Base-by-base conservation (phyloP, 2,797 vertebrate species). In the Urocyon cinereoargenteus region DNA sequence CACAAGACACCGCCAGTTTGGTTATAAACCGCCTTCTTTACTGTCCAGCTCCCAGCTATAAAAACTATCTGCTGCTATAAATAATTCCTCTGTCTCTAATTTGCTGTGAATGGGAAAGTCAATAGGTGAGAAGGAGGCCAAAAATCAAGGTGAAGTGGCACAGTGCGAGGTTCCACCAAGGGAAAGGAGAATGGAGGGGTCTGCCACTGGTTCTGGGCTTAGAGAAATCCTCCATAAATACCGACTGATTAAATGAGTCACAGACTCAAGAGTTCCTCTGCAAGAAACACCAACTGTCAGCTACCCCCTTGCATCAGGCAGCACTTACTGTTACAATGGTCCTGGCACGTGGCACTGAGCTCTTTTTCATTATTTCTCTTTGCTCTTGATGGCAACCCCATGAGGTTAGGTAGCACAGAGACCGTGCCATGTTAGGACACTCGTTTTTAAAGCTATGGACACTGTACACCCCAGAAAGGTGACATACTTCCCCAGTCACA, bases 21-120 rank as follows among this genome's bases (percentile, higher is more conserved):
- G 9, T 55, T 3, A 83, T 3, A 81, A 55, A 15, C 64, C 66
- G 12, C 51, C 61, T 78, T 92, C 85, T 86, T 73, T 31, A 72
- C 36, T 26, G 24, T 19, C 40, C 14, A 26, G 75, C 75, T 84
- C 57, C 68, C 59, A 70, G 61, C 45, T 77, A n/a, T 57, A 72
- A 82, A 75, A 81, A 84, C 66, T 55, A 88, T 79, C 24, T 94
- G 91, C 51, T 94, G 14, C 73, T 70, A 19, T 64, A 57, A 94
- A 40, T 59, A 95, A 86, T 24, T 57, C 85, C 53, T n/a, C 62
- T 88, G 36, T 64, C 68, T 16, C 72, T 90, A 70, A 75, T 75
- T 7, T 92, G 45, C 51, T 36, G 40, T 11, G 11, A 95, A 73
- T 19, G 62, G 85, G 11, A 31, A 87, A 61, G 61, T 92, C 87